These are phyloP conservation scores for Myopa tessellatipennis DNA, from an alignment of 2,888 invertebrate genomes.

Conservation along the genomic window DNA sequence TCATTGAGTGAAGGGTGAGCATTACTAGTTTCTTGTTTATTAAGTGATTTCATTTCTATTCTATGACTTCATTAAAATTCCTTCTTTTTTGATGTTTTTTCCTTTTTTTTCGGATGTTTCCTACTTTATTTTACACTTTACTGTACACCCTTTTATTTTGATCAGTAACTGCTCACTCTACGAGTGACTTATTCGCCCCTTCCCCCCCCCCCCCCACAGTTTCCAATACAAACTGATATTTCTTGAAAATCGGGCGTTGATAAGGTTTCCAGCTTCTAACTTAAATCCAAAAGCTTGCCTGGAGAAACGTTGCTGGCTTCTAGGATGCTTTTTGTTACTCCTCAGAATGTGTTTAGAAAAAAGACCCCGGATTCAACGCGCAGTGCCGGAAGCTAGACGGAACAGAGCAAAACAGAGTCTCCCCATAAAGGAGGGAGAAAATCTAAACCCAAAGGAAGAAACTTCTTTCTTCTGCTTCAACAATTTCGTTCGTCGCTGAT, in stretches of 20 bases:
- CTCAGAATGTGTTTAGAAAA: background rate
- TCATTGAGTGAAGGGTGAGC: too few relatives aligned
- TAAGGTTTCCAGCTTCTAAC: background rate
- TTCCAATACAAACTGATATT: background rate
- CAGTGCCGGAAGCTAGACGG: constrained; percentile 31
- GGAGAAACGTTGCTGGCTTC: background rate
- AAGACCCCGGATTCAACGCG: constrained; percentile 8
- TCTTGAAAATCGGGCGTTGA: background rate
- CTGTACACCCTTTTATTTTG: too few relatives aligned
- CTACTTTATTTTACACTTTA: too few relatives aligned
- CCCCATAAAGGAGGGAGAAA: background rate
- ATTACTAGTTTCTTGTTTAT: too few relatives aligned
- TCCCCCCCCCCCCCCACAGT: too few relatives aligned
- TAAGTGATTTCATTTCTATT: too few relatives aligned
- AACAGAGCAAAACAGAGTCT: background rate
- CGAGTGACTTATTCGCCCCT: too few relatives aligned
- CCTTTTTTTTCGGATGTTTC: too few relatives aligned
- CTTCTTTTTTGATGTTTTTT: too few relatives aligned
- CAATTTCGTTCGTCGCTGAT: constrained; percentile 1
- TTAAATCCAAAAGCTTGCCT: constrained; percentile 19
- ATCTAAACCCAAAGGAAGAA: background rate
- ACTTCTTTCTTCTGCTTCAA: constrained; percentile 18
- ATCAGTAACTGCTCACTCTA: too few relatives aligned
- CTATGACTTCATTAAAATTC: too few relatives aligned
- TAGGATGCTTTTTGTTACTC: constrained; percentile 6